Evolutionary conservation across 2,113 vertebrate genomes (phyloP), one percentile per base, ranked within the genome.

Genomic region (Lamprologus callipterus): DNA sequence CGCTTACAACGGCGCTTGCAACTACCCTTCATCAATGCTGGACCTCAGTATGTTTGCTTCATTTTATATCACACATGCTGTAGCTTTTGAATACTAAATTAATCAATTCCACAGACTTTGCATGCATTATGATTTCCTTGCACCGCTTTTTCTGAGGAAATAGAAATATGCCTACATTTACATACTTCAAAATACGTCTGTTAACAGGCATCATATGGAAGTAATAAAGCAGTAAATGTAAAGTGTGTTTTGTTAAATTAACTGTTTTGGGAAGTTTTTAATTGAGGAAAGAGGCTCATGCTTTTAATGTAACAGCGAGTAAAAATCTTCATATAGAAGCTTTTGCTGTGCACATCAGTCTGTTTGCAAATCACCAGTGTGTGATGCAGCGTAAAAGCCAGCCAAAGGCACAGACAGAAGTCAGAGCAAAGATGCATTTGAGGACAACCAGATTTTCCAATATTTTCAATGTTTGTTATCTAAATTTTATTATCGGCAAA

Each of bases 1-100:
- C 42, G 98, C 98, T 85, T 99, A 99, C 91, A 98, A 98, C 2
- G 97, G 98, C 89, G 98, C 98, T 86, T 98, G 97, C 96, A 97
- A 97, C 42, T 97, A 97, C 91, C 97, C 97, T 12, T 95, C 95
- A 49, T 96, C 97, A 53, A 97, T 97, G 96, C 96, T 98, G 92
- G 98, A 99, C 91, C 97, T 98, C 93, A 97, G 98, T 99, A 97
- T 92, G 98, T 97, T 85, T 17, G 5, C 68, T 81, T 83, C 2
- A 37, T 49, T 37, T 45, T 35, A 23, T 58, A 28, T 35, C 51
- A 3, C 26, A 19, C 26, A 19, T 19, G 6, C 42, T 75, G 70
- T n/a, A 78, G 42, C 14, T 31, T 47, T 49, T 49, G 9, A 28
- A n/a, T 78, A 31, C 70, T 78, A 49, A 49, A 49, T 49, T 11